phyloP scores from a whole-genome alignment of 2,888 invertebrate species.

The Elmis aenea region DNA sequence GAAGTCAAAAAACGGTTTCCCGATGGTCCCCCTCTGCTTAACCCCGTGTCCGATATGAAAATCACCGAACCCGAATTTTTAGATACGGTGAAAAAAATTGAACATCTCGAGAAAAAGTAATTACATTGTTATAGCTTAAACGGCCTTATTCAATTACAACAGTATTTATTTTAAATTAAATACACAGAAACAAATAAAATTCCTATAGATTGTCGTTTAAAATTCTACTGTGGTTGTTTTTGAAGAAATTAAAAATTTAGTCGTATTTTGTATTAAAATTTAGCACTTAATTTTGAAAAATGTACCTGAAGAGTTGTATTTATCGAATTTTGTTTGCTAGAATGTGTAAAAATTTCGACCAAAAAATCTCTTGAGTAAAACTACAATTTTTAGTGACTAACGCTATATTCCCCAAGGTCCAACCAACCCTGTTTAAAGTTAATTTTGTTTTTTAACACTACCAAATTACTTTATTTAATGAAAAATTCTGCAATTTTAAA shows the following conservation, averaged over 20 bases:
- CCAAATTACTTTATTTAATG: not conserved
- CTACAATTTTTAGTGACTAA: no score
- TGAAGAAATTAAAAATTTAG: not conserved
- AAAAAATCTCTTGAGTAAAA: no score
- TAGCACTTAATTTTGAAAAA: no score
- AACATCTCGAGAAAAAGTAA: conserved; percentile 72
- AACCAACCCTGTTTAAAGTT: no score
- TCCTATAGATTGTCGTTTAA: not conserved
- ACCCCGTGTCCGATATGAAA: conserved; percentile 95
- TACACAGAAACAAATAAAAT: not conserved
- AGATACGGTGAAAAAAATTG: conserved; percentile 76
- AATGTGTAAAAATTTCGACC: no score
- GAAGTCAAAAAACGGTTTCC: conserved; percentile 89
- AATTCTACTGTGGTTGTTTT: not conserved
- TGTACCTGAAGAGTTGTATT: no score
- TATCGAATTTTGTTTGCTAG: no score
- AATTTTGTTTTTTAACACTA: no score
- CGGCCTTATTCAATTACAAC: not conserved
- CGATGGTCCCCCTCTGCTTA: conserved; percentile 79
- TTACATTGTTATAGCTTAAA: conserved; percentile 5
- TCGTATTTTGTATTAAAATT: not conserved
- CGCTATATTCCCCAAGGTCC: no score
- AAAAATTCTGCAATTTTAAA: no score
- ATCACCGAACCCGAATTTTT: conserved; percentile 80
- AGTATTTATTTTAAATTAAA: not conserved